Conservation (phyloP, 2,113 vertebrate species). For the Propithecus coquereli region DNA sequence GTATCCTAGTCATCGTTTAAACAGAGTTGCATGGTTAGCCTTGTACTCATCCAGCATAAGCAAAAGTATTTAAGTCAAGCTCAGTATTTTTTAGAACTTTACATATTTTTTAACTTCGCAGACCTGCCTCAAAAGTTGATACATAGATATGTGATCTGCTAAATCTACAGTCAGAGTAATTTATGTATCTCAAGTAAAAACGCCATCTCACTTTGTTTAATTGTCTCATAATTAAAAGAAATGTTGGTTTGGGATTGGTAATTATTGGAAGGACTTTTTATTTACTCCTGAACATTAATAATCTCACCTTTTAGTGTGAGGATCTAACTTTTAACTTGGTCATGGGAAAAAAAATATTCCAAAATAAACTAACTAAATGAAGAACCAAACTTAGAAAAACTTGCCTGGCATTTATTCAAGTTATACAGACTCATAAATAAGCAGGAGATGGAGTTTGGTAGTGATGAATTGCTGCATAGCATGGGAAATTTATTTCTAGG, state of each 20-base stretch:
- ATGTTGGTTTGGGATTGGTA: neutral
- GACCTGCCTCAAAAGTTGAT: neutral
- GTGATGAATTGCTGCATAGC: neutral
- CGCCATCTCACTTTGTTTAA: neutral
- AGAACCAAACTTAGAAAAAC: conserved; percentile 30
- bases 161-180: neutral
- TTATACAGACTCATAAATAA: conserved; percentile 58
- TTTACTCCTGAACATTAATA: neutral
- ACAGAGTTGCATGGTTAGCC: neutral
- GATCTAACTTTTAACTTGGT: conserved; percentile 20
- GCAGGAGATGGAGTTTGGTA: neutral
- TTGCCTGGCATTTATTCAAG: conserved; percentile 47
- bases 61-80: conserved; percentile 34
- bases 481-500: conserved; percentile 41
- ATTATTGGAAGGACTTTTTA: neutral
- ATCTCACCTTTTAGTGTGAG: neutral
- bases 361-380: conserved; percentile 51
- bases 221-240: neutral
- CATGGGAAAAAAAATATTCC: neutral
- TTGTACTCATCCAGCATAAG: neutral
- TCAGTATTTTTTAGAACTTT: conserved; percentile 29
- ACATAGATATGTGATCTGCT: neutral
- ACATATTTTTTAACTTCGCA: conserved; percentile 3
- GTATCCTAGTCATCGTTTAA: neutral
- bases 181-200: neutral